Evolutionary conservation across 1,140 invertebrate species (phyloP), one percentile per base, ranked within the genome.

Genomic region (Conus betulinus): DNA sequence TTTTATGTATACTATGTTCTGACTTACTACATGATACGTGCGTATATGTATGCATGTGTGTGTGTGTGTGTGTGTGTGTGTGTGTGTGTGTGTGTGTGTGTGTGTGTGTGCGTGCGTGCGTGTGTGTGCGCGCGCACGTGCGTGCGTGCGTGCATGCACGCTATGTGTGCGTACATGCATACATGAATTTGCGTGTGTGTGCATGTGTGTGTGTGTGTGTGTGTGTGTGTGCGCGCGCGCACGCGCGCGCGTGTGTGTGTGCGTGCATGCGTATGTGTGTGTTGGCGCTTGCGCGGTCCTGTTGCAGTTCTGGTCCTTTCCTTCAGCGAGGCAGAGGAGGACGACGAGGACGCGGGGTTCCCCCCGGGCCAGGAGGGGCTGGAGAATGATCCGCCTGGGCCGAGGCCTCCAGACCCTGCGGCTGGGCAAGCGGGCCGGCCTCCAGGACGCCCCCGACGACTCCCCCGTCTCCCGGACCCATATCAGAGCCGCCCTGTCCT

Each of bases 331-430:
- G 10, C 27, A 53, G 81, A 89, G 53, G 71, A 89, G 53, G 89
- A 79, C 20, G 27, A 86, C 23, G 57, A 85, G 17, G 67, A 71
- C 67, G 11, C 15, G 11, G 67, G 51, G 39, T 84, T 82, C 13
- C 85, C 85, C 7, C 55, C 88, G 15, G 85, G 82, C 88, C 89
- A 52, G 92, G 55, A 90, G 91, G 4, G 93, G 92, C 11, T 87
- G 92, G n/a, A 93, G 90, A 84, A 93, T 93, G 93, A 88, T 93
- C 57, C 63, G 93, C 60, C 86, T 93, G 27, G 93, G 92, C n/a
- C 89, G 93, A 55, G 93, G 93, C 0, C 83, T 93, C n/a, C 93
- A 93, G 87, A 93, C 93, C 92, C 88, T 93, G 13, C 76, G 93
- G 39, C 71, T 92, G 53, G 91, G 91, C 11, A 92, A 92, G 67